Base-by-base conservation (phyloP, 2,797 vertebrate species). In the Fundulus diaphanus region DNA sequence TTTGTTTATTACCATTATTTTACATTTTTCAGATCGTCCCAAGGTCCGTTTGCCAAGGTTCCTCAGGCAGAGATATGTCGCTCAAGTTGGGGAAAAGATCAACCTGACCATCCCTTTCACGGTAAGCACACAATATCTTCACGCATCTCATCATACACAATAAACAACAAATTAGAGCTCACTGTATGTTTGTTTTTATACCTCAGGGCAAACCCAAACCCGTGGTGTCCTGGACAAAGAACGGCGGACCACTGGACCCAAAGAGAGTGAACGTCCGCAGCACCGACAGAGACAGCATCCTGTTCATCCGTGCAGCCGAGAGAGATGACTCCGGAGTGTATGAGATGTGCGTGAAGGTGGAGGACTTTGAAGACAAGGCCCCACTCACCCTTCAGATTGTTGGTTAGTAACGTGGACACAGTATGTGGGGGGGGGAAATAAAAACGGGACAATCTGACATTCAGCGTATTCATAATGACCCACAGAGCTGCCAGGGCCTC, bases 61-160 rank as follows among this genome's bases (percentile, higher is more conserved):
- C 85, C 95, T 99, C 83, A 95, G 96, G 73, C 96, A 98, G 88
- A 96, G 96, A 68, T 97, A 95, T 0, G 87, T 98, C 46, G 93
- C 94, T 66, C 79, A 63, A 0, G 97, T 96, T 56, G 97, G 97
- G 78, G 95, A 95, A 51, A 90, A 96, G 0, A 88, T 99, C 90
- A 99, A 99, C 90, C 77, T 99, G 69, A 96, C 97, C 90, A 95
- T 99, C 91, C 98, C 98, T 77, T 98, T 98, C 92, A 95, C 95
- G 89, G 98, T 99, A 92, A 82, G 96, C 20, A 29, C 11, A 22
- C 11, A 11, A 72, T 6, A 1, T 9, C 35, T 33, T 29, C 0
- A 0, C 27, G 12, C 27, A 22, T 1, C 22, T 51, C 3, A 18
- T 1, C 3, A 49, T 59, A 8, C 20, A 8, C 1, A 7, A 44